A percentile compares a stretch with the other conserved stretches of the same genome.
phyloP scores from a whole-genome alignment of 2,113 vertebrate genomes.

The Callionymus lyra region DNA sequence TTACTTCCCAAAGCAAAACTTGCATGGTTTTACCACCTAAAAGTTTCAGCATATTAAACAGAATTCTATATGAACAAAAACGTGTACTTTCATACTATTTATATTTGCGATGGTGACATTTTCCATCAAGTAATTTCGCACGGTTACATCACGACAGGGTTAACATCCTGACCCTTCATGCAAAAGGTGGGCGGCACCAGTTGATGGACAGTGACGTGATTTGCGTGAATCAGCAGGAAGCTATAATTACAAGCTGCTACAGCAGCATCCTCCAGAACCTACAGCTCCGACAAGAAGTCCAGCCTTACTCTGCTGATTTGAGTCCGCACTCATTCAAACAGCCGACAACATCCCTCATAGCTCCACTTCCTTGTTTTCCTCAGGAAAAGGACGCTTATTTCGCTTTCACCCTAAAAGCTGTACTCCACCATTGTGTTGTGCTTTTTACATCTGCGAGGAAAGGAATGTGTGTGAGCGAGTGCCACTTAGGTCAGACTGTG shows the following conservation, averaged over 20 bases:
- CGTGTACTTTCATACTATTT: too few relatives aligned
- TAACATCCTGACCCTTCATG: slow-evolving; percentile 4
- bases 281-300: slow-evolving; percentile 11
- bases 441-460: slow-evolving; percentile 24
- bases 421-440: slow-evolving; percentile 33
- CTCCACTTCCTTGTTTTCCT: slow-evolving; percentile 33
- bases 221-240: slow-evolving; percentile 53
- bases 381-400: slow-evolving; percentile 50
- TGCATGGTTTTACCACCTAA: too few relatives aligned
- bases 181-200: slow-evolving; percentile 20
- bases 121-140: slow-evolving; percentile 17
- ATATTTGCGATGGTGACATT: too few relatives aligned
- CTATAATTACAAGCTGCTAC: slow-evolving; percentile 43
- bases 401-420: slow-evolving; percentile 27
- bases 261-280: slow-evolving; percentile 36
- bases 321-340: slow-evolving; percentile 26
- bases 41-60: too few relatives aligned
- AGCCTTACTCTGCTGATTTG: slow-evolving; percentile 37
- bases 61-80: too few relatives aligned
- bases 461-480: slow-evolving; percentile 33
- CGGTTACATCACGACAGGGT: background rate
- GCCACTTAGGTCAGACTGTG: slow-evolving; percentile 1
- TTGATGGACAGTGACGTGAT: slow-evolving; percentile 39
- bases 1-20: too few relatives aligned
- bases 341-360: slow-evolving; percentile 18